These are phyloP conservation scores for Eulemur coronatus DNA, from an alignment of 2,797 vertebrate genomes.

Conservation along the genomic window DNA sequence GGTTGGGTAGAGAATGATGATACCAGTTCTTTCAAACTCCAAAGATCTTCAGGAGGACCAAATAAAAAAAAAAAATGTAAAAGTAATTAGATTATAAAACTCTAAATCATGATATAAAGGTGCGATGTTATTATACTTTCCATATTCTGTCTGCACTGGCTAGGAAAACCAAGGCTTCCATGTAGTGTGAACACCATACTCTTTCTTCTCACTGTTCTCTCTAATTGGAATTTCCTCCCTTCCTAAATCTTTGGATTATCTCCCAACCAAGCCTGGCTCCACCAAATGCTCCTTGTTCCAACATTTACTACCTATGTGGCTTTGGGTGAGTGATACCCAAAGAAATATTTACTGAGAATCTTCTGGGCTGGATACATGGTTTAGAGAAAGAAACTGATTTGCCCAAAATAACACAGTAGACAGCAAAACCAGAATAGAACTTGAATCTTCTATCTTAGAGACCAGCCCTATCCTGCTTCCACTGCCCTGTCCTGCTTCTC, in stretches of 20 bases:
- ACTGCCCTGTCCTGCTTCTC: not conserved
- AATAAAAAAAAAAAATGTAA: not conserved
- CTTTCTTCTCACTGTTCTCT: not conserved
- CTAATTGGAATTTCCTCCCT: not conserved
- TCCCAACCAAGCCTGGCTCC: not conserved
- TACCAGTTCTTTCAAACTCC: not conserved
- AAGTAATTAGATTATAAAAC: not conserved
- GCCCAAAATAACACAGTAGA: not conserved
- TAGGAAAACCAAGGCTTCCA: not conserved
- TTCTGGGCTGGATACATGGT: not conserved
- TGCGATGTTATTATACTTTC: not conserved
- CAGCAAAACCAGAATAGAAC: not conserved
- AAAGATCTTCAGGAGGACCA: not conserved
- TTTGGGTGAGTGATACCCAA: not conserved
- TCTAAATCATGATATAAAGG: not conserved
- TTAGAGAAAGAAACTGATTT: not conserved
- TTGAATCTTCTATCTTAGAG: not conserved
- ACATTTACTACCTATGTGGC: not conserved
- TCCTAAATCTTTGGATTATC: conserved; percentile 16
- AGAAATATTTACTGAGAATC: not conserved
- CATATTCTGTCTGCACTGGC: not conserved
- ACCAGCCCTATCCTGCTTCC: not conserved
- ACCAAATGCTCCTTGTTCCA: not conserved
- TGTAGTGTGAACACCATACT: not conserved
- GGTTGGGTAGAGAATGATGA: not conserved